phyloP scores from a whole-genome alignment of 2,113 vertebrate species.

The Noturus placidus region DNA sequence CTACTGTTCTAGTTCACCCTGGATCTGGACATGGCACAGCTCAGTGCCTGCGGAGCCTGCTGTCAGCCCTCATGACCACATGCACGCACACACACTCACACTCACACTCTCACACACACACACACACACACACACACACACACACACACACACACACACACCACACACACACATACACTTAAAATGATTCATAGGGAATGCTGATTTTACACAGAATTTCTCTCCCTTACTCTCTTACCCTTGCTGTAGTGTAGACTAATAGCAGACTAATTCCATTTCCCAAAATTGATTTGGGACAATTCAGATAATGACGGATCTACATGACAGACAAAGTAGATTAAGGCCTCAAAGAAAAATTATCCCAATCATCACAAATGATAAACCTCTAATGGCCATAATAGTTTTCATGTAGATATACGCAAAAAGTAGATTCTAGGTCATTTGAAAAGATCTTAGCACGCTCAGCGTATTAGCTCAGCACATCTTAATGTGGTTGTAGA shows the following conservation, averaged over 20 bases:
- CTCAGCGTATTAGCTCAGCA: background rate
- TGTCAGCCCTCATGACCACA: slow-evolving; percentile 74
- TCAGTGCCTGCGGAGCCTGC: slow-evolving; percentile 68
- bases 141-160: slow-evolving; percentile 38
- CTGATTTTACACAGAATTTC: slow-evolving; percentile 20
- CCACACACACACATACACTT: slow-evolving; percentile 44
- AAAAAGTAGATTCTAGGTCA: background rate
- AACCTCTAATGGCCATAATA: background rate
- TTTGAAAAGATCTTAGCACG: background rate
- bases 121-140: slow-evolving; percentile 25
- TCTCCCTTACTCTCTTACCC: background rate
- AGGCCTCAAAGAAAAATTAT: background rate
- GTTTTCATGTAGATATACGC: background rate
- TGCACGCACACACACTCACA: slow-evolving; percentile 36
- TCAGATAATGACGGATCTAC: background rate
- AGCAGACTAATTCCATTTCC: background rate
- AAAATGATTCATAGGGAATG: slow-evolving; percentile 15
- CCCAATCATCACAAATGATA: background rate
- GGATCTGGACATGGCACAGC: slow-evolving; percentile 70
- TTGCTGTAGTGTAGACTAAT: background rate
- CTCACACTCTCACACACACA: slow-evolving; percentile 18
- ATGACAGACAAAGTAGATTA: slow-evolving; percentile 1
- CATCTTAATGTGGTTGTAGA: background rate
- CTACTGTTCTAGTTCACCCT: slow-evolving; percentile 56
- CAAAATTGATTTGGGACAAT: slow-evolving; percentile 17